Evolutionary conservation across 2,113 vertebrate species (phyloP), one percentile per base, ranked within the genome.

Genomic region (Lasiurus borealis): DNA sequence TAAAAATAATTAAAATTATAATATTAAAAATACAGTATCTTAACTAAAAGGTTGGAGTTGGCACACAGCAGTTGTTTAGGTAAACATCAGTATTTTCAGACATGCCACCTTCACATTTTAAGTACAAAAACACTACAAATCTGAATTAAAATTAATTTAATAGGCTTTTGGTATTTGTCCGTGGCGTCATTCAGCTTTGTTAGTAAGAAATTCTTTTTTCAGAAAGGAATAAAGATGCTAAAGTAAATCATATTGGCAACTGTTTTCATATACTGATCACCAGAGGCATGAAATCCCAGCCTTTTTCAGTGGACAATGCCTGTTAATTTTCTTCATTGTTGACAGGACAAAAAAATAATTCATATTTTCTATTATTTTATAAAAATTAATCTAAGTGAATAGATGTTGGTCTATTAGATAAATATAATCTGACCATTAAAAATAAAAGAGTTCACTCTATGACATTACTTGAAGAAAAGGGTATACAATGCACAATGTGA

Each of bases 91-190:
- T 62, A 18, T 21, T 88, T 89, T 27, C 36, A 71, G 21, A 19
- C 12, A 76, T 25, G 3, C 1, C 16, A 76, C 34, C 15, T 87
- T 96, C 50, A 66, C 27, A 76, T 83, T 86, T 83, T 64, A 84
- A 76, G 34, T 66, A 71, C 1, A 16, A 88, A 85, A 25, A 72
- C 21, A 44, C 0, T 34, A 62, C 14, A 50, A 92, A 84, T 80
- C 23, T 75, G 62, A 96, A 84, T 3, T 23, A 9, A 96, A 40
- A 77, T 54, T 91, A 59, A 52, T 25, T 94, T 89, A 54, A 69
- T 50, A 48, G 48, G 44, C 2, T 71, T 9, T 83, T 54, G 1
- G 9, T 69, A 31, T 93, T 69, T 25, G 16, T 40, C 76, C 50
- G 69, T 66, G 48, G 25, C 5, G n/a, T 19, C 59, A 48, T 21